Evolutionary conservation across 2,888 invertebrate species (phyloP), one percentile per base, ranked within the genome.

Genomic region (Epirrhoe alternata): DNA sequence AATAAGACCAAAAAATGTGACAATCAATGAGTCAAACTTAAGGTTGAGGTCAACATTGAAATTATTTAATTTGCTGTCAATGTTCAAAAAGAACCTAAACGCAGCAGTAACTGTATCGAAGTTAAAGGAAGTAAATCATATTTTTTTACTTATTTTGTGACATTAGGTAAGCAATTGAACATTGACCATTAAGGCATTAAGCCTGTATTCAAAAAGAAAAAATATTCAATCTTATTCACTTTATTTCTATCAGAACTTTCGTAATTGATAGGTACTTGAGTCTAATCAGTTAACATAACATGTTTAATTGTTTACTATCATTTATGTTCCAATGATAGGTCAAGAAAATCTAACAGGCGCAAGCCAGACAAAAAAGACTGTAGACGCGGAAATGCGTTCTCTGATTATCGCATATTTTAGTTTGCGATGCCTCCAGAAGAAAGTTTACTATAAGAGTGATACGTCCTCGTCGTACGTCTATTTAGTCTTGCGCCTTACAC

Each of bases 21-120:
- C 49, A 24, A 49, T 54, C 47, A 59, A 24, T 31, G 10, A 10
- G 49, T 58, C 30, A 50, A 49, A 61, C 50, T 30, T 49, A 33
- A 24, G 24, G 54, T 62, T 61, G 38, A 38, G 30, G 12, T 52
- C 38, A 38, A 59, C 24, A n/a, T 35, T 58, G 16, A 55, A 30
- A 45, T 35, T 12, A n/a, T 38, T 38, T 54, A 59, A 4, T 53
- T 64, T 61, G 51, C 64, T 68, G 59, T 53, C 64, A 56, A 45
- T 66, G 66, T 63, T 65, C 58, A 68, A 68, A 63, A 30, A 50
- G 38, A 42, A 42, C 12, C 10, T 38, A 42, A 42, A 24, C 24
- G 1, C 1, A 10, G 12, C 38, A 42, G 38, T 4, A 42, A 42
- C 12, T 1, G 12, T 42, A 12, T 42, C 4, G 38, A 42, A 42